Evolutionary conservation across 1,140 invertebrate genomes (phyloP).

Genomic region (Penaeus vannamei): DNA sequence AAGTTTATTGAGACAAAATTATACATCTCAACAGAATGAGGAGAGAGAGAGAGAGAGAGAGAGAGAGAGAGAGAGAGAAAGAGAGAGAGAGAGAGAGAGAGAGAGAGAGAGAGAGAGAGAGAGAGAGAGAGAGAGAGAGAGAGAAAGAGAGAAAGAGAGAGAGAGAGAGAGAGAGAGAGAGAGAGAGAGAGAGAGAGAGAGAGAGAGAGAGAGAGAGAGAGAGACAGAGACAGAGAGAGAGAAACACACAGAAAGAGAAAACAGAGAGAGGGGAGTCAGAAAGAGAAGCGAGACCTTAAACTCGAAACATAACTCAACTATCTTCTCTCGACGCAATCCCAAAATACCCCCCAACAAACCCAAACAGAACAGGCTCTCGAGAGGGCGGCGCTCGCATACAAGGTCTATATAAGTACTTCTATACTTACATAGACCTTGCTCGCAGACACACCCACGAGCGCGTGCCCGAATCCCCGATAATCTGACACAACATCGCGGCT

Average conservation of each 20-base stretch:
- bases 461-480: too few relatives aligned
- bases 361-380: too few relatives aligned
- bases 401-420: too few relatives aligned
- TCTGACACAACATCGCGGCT: too few relatives aligned
- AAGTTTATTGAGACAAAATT: too few relatives aligned
- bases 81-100: conserved; percentile 13
- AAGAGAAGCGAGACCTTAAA: neutral
- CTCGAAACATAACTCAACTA: neutral
- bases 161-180: neutral
- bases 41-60: neutral
- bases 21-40: too few relatives aligned
- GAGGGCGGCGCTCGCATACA: too few relatives aligned
- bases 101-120: neutral
- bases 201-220: conserved; percentile 12
- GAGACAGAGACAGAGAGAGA: conserved; percentile 3
- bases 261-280: neutral
- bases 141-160: neutral
- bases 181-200: neutral
- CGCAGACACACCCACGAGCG: too few relatives aligned
- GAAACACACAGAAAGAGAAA: neutral
- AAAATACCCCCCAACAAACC: neutral
- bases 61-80: neutral
- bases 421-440: too few relatives aligned
- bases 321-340: neutral
- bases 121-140: neutral